Percentiles rank a stretch among this genome's conserved stretches.
phyloP scores from a whole-genome alignment of 1,140 invertebrate species.

The Ips nitidus region DNA sequence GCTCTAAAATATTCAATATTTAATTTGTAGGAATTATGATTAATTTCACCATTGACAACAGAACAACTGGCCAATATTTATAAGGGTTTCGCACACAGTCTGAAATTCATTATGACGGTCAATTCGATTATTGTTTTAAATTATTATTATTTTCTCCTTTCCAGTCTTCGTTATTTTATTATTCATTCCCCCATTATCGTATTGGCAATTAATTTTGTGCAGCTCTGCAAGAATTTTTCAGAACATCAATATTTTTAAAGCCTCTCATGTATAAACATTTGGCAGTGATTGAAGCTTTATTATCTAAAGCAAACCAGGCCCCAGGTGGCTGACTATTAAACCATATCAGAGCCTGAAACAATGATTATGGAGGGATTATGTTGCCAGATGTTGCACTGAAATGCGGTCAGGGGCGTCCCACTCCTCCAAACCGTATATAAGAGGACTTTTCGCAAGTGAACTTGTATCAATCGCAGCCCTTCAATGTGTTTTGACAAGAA shows the following conservation, averaged over 20 bases:
- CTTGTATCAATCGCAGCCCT: slow-evolving; percentile 14
- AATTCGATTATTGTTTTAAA: no score
- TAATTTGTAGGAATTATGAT: slow-evolving; percentile 10
- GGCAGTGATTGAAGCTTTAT: background rate
- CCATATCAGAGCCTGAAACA: slow-evolving; percentile 17
- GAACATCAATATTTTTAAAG: no score
- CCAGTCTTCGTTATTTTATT: no score
- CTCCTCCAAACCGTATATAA: background rate
- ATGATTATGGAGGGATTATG: slow-evolving; percentile 15
- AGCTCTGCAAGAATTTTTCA: no score
- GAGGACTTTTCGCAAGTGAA: background rate
- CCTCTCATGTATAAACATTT: no score
- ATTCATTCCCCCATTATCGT: no score
- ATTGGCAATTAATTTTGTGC: no score
- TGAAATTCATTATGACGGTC: background rate
- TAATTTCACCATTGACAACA: background rate
- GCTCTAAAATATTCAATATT: slow-evolving; percentile 10
- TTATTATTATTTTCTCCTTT: no score
- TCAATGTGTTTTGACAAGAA: slow-evolving; percentile 21
- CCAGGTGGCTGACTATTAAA: slow-evolving; percentile 16
- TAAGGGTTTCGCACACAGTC: background rate
- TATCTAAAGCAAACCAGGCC: slow-evolving; percentile 1
- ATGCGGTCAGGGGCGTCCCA: background rate
- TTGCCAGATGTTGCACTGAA: slow-evolving; percentile 6
- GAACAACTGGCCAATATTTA: background rate